These are phyloP conservation scores for Cuculus canorus DNA, from an alignment of 2,797 vertebrate genomes.

Conservation along the genomic window DNA sequence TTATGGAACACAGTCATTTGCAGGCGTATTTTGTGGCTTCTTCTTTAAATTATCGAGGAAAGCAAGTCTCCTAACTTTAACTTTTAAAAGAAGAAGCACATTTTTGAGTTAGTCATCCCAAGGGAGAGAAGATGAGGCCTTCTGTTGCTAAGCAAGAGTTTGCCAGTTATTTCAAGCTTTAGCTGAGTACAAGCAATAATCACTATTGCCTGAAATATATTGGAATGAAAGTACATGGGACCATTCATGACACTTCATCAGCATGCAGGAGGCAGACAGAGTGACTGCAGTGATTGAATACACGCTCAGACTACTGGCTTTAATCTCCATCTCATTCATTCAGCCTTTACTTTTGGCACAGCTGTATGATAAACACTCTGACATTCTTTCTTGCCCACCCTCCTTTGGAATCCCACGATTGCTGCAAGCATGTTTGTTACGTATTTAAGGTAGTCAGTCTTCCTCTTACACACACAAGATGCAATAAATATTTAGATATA, in stretches of 20 bases:
- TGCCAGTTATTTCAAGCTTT: conserved; percentile 79
- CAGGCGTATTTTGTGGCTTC: neutral
- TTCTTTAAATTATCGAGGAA: conserved; percentile 9
- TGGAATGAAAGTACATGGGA: conserved; percentile 84
- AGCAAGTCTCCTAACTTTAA: conserved; percentile 57
- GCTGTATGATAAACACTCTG: conserved; percentile 88
- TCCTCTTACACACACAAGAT: no score
- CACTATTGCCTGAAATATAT: conserved; percentile 78
- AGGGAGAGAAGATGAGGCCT: conserved; percentile 65
- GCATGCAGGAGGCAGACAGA: conserved; percentile 85
- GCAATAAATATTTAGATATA: neutral
- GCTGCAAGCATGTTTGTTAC: conserved; percentile 31
- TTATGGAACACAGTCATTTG: conserved; percentile 1
- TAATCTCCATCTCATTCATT: conserved; percentile 92
- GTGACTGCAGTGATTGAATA: conserved; percentile 86
- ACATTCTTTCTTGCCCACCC: conserved; percentile 72
- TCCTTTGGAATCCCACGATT: conserved; percentile 64
- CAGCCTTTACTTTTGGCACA: conserved; percentile 83
- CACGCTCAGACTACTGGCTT: conserved; percentile 86
- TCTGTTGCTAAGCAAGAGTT: conserved; percentile 75
- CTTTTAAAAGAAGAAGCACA: conserved; percentile 62
- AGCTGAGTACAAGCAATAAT: conserved; percentile 79
- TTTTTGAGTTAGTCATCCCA: conserved; percentile 63
- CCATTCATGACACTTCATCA: conserved; percentile 89
- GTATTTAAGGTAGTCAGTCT: neutral